Base-by-base conservation (phyloP, 2,113 vertebrate genomes). In the Sceloporus tristichus region DNA sequence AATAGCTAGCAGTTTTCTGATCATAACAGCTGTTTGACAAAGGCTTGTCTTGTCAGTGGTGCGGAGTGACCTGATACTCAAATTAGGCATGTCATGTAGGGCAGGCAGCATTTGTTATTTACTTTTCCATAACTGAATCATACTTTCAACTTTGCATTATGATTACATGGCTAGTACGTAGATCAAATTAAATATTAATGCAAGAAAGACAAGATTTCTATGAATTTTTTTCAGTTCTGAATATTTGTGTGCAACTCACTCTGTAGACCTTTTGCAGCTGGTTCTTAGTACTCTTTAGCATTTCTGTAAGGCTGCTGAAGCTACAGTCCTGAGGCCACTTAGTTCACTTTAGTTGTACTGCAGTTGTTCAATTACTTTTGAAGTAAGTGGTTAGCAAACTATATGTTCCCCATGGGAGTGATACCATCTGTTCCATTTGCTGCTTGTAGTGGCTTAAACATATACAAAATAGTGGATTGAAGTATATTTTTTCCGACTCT, bases 391-490 rank as follows among this genome's bases (percentile, higher is more conserved):
- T 62, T 74, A 73, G 85, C 71, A 23, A 34, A 19, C 85, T 74
- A 3, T 9, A 86, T 56, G 16, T 16, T 90, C 25, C 92, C 89
- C 9, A 2, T 0, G 62, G 56, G 85, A 87, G 8, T 29, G 2
- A 7, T 90, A 84, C 0, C 3, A 40, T 48, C 0, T 82, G 1
- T 84, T 81, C n/a, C 29, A 23, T 4, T 88, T 81, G 70, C 40
- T 93, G 48, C 16, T 2, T 89, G 21, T 38, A n/a, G 34, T 76
- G 11, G 66, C 70, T 78, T n/a, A 53, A 78, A 82, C 6, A 87
- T 76, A 14, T 48, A 59, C 16, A 89, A 89, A 91, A 89, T 80
- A 91, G 77, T 34, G 29, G 86, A 71, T 38, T 88, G 38, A 23
- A 84, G 42, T 29, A 88, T 79, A 34, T 14, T 10, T 21, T n/a